phyloP scores from a whole-genome alignment of 2,888 invertebrate species.

The Sylvicola cinctus region DNA sequence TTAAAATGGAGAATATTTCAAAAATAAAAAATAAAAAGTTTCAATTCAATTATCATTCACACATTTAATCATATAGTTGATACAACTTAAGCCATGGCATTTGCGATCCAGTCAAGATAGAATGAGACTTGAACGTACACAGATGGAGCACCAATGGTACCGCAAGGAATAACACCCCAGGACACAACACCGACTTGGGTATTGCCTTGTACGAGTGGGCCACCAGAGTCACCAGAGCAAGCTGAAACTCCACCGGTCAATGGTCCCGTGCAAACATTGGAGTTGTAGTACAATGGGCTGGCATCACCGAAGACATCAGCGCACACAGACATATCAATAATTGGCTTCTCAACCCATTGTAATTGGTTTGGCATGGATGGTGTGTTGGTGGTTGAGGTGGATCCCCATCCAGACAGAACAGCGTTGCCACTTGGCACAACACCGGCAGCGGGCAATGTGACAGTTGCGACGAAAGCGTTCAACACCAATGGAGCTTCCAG shows the following conservation, averaged over 20 bases:
- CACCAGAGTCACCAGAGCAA: constrained; percentile 12
- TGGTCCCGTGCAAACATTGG: constrained; percentile 13
- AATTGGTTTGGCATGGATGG: constrained; percentile 18
- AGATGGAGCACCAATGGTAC: constrained; percentile 20
- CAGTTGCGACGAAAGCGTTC: constrained; percentile 9
- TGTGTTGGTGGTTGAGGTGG: constrained; percentile 19
- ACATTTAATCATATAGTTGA: not conserved
- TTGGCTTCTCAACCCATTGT: constrained; percentile 17
- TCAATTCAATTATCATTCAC: not conserved
- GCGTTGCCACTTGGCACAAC: constrained; percentile 3
- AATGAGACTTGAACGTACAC: constrained; percentile 21
- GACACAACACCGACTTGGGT: constrained; percentile 27
- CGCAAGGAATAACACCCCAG: constrained; percentile 28
- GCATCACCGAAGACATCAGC: constrained; percentile 8
- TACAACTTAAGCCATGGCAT: not conserved
- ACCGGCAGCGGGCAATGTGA: constrained; percentile 1
- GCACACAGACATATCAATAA: constrained; percentile 16
- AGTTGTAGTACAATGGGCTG: constrained; percentile 14
- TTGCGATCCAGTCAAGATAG: constrained; percentile 17
- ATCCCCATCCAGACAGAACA: constrained; percentile 9
- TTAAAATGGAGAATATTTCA: too few relatives aligned
- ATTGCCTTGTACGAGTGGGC: constrained; percentile 9
- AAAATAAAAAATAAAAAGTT: not conserved
- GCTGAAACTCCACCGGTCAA: constrained; percentile 10
- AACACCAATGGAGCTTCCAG: constrained; percentile 6